Evolutionary conservation across 2,797 vertebrate species (phyloP).

Genomic region (Onychomys leucogaster): DNA sequence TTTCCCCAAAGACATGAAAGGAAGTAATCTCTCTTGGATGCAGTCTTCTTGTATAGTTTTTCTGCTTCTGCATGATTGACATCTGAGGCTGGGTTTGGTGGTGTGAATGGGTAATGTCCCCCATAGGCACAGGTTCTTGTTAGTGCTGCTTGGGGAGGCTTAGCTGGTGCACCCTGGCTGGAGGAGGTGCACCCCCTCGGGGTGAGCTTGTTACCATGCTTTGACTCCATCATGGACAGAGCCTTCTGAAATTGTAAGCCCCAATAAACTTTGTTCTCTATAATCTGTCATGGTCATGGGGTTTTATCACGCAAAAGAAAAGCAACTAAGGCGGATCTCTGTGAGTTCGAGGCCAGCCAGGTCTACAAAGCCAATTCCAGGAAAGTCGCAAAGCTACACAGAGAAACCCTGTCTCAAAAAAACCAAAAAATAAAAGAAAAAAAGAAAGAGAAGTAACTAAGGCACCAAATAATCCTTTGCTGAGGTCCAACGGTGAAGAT

Average conservation of each 20-base stretch:
- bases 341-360: too few species aligned
- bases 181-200: too few species aligned
- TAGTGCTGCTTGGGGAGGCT: neutral
- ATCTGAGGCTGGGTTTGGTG: neutral
- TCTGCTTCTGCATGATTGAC: neutral
- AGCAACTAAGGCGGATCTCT: neutral
- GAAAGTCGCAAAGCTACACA: too few species aligned
- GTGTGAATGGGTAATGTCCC: neutral
- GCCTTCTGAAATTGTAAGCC: neutral
- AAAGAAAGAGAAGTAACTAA: neutral
- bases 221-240: neutral
- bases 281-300: neutral
- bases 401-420: too few species aligned
- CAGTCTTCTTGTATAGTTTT: neutral
- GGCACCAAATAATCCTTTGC: neutral
- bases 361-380: too few species aligned
- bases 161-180: neutral
- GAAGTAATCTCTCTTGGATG: neutral
- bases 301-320: neutral
- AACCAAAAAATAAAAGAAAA: too few species aligned
- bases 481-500: neutral
- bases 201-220: neutral
- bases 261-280: neutral
- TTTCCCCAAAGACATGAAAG: neutral
- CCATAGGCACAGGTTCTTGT: neutral